Evolutionary conservation across 1,140 invertebrate species (phyloP), one percentile per base, ranked within the genome.

Genomic region (Macrostomum lignano): DNA sequence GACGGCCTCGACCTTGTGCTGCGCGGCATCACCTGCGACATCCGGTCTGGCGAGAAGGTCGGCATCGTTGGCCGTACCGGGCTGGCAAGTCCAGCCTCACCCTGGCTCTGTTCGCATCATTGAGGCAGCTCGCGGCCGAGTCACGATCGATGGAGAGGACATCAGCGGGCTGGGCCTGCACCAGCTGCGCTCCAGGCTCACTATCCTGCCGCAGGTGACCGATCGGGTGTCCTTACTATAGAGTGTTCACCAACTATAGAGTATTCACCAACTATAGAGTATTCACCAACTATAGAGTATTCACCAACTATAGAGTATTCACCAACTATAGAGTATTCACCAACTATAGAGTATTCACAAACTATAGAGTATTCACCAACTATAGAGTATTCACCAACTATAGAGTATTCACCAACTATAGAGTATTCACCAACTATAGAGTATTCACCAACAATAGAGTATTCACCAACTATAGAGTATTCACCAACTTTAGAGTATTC

Each of bases 31-130:
- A 36, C 14, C 23, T 26, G 28, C 5, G 26, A 5, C 3, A 33
- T 36, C 3, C 28, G 31, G 5, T n/a, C 11, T 11, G 10, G 22
- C 11, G 34, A 36, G 31, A 36, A 36, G 23, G 19, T 36, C n/a
- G 34, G 34, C 9, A 20, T 36, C 9, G 60, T 36, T 33, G 34
- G 34, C n/a, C 3, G 34, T 14, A 36, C 56, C 1, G 56, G 55
- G 52, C 33, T 63, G 64, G 65, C n/a, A 66, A 67, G 39, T 61
- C 57, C 0, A 63, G 63, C 3, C 35, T 66, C 9, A 63, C 61
- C 9, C 46, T 65, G 21, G 58, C 55, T 10, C 42, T 66, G 5
- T 67, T 38, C 46, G 65, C 33, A 44, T 67, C 31, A 51, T 65
- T 13, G 65, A 67, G 43, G 40, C 58, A 10, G 38, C 40, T 2